A percentile compares a stretch with the other conserved stretches of the same genome.
These are phyloP conservation scores for Helicoverpa armigera DNA, from an alignment of 1,140 invertebrate genomes.

Conservation along the genomic window DNA sequence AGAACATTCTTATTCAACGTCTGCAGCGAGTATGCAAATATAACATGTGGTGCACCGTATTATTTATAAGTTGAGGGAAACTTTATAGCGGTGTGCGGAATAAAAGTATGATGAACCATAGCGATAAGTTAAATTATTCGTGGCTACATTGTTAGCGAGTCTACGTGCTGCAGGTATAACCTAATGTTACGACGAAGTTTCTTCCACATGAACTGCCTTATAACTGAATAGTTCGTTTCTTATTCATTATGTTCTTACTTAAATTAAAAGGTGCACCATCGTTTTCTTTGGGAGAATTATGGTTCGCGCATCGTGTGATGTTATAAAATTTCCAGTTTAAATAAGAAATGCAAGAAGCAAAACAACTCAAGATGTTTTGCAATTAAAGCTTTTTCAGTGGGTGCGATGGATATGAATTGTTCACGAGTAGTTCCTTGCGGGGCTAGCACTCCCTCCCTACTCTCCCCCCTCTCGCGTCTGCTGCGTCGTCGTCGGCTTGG, in stretches of 20 bases:
- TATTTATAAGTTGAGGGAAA: constrained; percentile 34
- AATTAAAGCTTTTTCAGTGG: constrained; percentile 55
- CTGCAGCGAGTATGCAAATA: constrained; percentile 13
- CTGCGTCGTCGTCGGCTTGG: constrained; percentile 23
- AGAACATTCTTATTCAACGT: constrained; percentile 28
- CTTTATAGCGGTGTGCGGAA: not conserved
- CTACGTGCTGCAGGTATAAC: not conserved
- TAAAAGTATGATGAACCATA: constrained; percentile 4
- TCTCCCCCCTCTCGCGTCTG: not conserved
- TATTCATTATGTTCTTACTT: not conserved
- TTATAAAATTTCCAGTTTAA: not conserved
- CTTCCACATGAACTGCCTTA: not conserved
- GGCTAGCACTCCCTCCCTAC: not conserved
- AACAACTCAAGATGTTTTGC: constrained; percentile 48
- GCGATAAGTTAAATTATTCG: not conserved
- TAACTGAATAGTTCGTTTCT: not conserved
- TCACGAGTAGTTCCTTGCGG: constrained; percentile 50
- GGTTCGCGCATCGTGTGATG: not conserved
- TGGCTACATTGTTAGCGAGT: not conserved
- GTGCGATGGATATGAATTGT: constrained; percentile 54
- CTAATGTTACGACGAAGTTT: not conserved
- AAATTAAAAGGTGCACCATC: not conserved
- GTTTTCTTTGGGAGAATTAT: no score
- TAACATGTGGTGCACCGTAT: constrained; percentile 24
- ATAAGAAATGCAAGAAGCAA: constrained; percentile 24